Conservation (phyloP, 2,797 vertebrate species). For the Rhinophrynus dorsalis region DNA sequence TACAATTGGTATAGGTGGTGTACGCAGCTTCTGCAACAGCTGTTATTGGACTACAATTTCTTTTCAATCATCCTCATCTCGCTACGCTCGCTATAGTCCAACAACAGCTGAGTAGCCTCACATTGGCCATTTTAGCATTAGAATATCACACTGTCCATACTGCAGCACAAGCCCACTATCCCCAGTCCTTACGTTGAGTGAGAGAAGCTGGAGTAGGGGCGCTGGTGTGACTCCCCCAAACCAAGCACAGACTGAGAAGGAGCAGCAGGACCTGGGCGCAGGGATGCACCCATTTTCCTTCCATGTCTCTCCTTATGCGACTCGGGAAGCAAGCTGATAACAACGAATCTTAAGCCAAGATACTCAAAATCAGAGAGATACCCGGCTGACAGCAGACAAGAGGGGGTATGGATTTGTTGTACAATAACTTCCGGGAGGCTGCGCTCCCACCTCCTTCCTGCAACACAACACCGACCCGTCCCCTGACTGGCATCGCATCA, state of each 20-base stretch:
- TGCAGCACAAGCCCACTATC: not conserved
- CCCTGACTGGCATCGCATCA: not conserved
- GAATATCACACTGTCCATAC: not conserved
- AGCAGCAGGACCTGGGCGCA: not conserved
- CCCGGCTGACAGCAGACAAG: too few relatives aligned
- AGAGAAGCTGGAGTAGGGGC: not conserved
- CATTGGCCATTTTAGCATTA: too few relatives aligned
- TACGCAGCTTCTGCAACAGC: too few relatives aligned
- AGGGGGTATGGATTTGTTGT: not conserved
- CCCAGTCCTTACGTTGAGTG: slow-evolving; percentile 14
- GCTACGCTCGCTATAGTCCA: too few relatives aligned
- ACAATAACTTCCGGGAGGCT: slow-evolving; percentile 16
- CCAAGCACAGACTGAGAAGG: slow-evolving; percentile 10
- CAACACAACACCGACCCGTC: not conserved
- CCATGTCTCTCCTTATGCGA: slow-evolving; percentile 7
- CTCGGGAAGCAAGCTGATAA: too few relatives aligned
- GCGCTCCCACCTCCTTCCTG: not conserved
- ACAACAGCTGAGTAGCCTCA: too few relatives aligned
- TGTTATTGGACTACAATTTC: too few relatives aligned
- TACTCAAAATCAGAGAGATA: not conserved
- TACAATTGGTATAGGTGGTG: too few relatives aligned
- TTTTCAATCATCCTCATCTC: too few relatives aligned
- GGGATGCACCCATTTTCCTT: not conserved
- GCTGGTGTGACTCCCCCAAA: not conserved
- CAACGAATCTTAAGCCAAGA: too few relatives aligned